A percentile compares a stretch with the other conserved stretches of the same genome.
phyloP scores from a whole-genome alignment of 92 coral and sea anemone genomes.

The Bergia sp. region DNA sequence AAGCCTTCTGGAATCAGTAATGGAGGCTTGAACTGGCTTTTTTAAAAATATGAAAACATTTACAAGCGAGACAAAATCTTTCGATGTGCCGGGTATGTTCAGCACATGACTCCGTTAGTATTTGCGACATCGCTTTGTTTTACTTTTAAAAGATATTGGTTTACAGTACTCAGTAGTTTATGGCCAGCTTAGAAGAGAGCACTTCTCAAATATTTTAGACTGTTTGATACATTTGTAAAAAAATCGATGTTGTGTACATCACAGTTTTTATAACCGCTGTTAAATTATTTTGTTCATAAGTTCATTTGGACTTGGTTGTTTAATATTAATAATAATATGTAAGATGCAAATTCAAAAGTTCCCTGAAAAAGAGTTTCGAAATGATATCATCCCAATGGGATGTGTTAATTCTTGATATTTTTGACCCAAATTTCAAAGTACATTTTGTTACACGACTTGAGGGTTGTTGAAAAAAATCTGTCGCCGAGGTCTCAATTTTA shows the following conservation, averaged over 20 bases:
- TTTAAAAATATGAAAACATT: too few species aligned
- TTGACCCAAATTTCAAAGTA: conserved; percentile 27
- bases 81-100: background rate
- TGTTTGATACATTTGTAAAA: background rate
- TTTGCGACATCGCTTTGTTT: background rate
- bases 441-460: conserved; percentile 22
- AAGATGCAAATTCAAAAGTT: background rate
- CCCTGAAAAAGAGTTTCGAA: background rate
- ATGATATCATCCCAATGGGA: conserved; percentile 14
- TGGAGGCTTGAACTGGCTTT: background rate
- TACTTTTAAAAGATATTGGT: background rate
- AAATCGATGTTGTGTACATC: background rate
- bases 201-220: background rate
- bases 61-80: background rate
- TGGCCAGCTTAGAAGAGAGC: background rate
- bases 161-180: background rate
- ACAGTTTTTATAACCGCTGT: background rate
- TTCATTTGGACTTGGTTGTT: background rate
- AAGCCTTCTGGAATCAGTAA: conserved; percentile 43
- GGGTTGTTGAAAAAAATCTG: conserved; percentile 31
- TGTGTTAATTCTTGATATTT: conserved; percentile 14
- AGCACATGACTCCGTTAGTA: background rate
- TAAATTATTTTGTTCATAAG: conserved; percentile 29
- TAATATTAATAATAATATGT: background rate
- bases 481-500: conserved; percentile 14